Evolutionary conservation across 2,113 vertebrate species (phyloP), one percentile per base, ranked within the genome.

Genomic region (Paraplagusia blochii): DNA sequence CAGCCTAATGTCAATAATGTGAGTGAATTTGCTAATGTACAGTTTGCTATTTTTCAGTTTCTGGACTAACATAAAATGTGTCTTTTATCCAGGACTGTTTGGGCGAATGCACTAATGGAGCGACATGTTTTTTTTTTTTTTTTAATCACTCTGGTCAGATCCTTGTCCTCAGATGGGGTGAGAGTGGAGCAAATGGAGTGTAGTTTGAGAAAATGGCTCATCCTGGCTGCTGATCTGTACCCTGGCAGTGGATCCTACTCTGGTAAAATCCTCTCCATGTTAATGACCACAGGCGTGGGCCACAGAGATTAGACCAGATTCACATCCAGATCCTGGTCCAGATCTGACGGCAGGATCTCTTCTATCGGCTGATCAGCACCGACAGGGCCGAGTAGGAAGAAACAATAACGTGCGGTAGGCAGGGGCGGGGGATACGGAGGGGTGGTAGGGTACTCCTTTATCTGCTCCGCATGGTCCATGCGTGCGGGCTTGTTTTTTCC

Each of bases 181-280:
- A 66, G 69, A 74, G 72, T 76, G 52, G 62, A 74, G 74, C 58
- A 66, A 60, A 60, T 38, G 66, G 66, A 73, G 53, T 47, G 51
- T 36, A 80, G 69, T 58, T 60, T 80, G 78, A 80, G 79, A 82
- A 85, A 86, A 83, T 68, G 72, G 68, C 69, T 56, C 50, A 69
- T 66, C 61, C 72, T 67, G 80, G 83, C 79, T 82, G 81, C 73
- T 80, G 83, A 85, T 83, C 81, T 79, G 62, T 74, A 57, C 69
- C 57, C 63, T 52, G 81, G 78, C 62, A 76, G 69, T 62, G 67
- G 64, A 40, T 40, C 65, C 70, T 74, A 29, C 22, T 29, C 2
- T 29, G 22, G 2, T 29, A 29, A 29, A 29, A 29, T 6, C 52
- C 46, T 60, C 54, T 72, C 58, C 22, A 14, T 70, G 70, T 63